A percentile compares a stretch with the other conserved stretches of the same genome.
Evolutionary conservation across 2,888 invertebrate genomes (phyloP).

Genomic region (Scaptomyza caliginosa): DNA sequence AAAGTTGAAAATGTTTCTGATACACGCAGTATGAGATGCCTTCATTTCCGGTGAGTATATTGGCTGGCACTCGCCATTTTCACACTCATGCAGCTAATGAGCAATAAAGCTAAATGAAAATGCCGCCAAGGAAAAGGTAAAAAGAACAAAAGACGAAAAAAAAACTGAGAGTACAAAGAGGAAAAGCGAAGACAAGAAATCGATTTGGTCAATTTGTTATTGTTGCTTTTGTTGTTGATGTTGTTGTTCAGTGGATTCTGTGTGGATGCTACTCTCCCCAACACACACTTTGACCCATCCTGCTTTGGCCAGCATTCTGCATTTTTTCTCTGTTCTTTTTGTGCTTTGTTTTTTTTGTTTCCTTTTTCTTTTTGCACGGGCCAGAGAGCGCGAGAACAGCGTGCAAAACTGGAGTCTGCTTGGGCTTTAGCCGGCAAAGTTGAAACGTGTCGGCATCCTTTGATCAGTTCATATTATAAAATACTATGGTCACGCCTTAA

Average conservation of each 20-base stretch:
- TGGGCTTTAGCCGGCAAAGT: conserved; percentile 78
- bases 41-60: conserved; percentile 57
- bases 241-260: neutral
- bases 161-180: conserved; percentile 7
- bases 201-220: conserved; percentile 79
- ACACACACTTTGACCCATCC: conserved; percentile 17
- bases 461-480: conserved; percentile 84
- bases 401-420: conserved; percentile 72
- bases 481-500: conserved; percentile 84
- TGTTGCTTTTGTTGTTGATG: conserved; percentile 62
- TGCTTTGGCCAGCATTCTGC: conserved; percentile 12
- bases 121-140: conserved; percentile 56
- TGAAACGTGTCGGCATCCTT: conserved; percentile 83
- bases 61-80: conserved; percentile 70
- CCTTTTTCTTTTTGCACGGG: conserved; percentile 47
- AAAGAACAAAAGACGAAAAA: neutral
- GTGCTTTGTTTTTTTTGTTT: neutral
- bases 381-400: conserved; percentile 51
- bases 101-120: conserved; percentile 78
- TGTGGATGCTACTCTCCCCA: conserved; percentile 21
- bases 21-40: conserved; percentile 9
- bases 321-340: neutral
- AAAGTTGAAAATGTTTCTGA: conserved; percentile 15
- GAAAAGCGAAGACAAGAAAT: conserved; percentile 65
- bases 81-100: conserved; percentile 76